A percentile compares a stretch with the other conserved stretches of the same genome.
Evolutionary conservation across 2,888 invertebrate genomes (phyloP).

Genomic region (Drosophila basisetae): DNA sequence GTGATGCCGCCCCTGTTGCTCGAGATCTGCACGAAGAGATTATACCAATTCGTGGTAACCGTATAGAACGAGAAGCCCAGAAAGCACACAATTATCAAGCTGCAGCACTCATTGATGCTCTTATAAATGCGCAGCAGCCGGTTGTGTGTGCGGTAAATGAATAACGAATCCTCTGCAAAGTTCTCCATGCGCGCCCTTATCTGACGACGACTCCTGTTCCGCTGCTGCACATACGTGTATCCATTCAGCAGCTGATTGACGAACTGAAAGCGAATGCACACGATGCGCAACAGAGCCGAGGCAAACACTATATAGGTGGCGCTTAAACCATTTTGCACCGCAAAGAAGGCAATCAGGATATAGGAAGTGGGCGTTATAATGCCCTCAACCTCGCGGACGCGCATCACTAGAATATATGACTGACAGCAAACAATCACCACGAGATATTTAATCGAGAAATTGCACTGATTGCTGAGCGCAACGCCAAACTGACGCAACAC

Average conservation of each 20-base stretch:
- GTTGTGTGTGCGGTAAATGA: conserved; percentile 82
- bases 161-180: conserved; percentile 81
- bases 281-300: conserved; percentile 75
- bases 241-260: conserved; percentile 77
- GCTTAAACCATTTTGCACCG: conserved; percentile 78
- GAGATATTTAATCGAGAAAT: conserved; percentile 70
- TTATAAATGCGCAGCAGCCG: conserved; percentile 80
- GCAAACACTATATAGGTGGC: conserved; percentile 80
- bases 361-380: conserved; percentile 69
- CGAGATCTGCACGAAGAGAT: conserved; percentile 83
- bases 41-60: conserved; percentile 83
- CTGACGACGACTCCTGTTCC: conserved; percentile 34
- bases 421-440: conserved; percentile 71
- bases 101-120: conserved; percentile 81
- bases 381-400: conserved; percentile 51
- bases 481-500: conserved; percentile 70
- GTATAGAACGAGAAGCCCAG: conserved; percentile 84
- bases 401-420: conserved; percentile 74
- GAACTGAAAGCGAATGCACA: conserved; percentile 79
- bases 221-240: conserved; percentile 74
- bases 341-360: conserved; percentile 72
- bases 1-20: conserved; percentile 72
- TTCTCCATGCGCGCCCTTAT: conserved; percentile 49
- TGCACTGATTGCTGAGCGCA: conserved; percentile 70
- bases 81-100: conserved; percentile 80